A percentile compares a stretch with the other conserved stretches of the same genome.
These are phyloP conservation scores for Cyanoramphus novaezelandiae DNA, from an alignment of 2,113 vertebrate species.

Conservation along the genomic window DNA sequence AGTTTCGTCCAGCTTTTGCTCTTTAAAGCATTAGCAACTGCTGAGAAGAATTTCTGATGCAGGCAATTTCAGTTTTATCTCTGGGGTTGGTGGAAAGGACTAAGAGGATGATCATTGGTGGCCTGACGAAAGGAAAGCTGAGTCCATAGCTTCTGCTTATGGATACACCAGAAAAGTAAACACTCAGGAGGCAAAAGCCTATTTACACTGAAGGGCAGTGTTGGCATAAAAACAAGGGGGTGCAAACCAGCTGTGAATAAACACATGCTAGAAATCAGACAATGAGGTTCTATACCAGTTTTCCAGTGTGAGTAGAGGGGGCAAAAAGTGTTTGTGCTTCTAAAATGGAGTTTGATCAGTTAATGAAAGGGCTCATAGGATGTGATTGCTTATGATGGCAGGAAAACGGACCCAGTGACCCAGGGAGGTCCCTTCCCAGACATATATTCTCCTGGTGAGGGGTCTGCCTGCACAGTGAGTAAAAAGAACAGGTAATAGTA, in stretches of 20 bases:
- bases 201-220: not conserved
- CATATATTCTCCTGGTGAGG: not conserved
- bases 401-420: not conserved
- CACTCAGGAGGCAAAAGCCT: not conserved
- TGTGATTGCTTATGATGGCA: not conserved
- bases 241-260: slow-evolving; percentile 19
- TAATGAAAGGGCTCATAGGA: not conserved
- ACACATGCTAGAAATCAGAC: not conserved
- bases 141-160: not conserved
- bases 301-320: not conserved
- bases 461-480: not conserved
- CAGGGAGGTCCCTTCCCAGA: not conserved
- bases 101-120: not conserved
- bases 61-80: slow-evolving; percentile 1
- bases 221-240: not conserved
- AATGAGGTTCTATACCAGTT: not conserved
- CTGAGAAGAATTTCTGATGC: not conserved
- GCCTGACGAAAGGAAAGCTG: not conserved
- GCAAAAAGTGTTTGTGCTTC: not conserved
- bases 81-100: not conserved
- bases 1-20: not conserved
- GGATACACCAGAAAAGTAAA: not conserved
- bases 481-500: slow-evolving; percentile 1
- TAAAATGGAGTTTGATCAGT: not conserved
- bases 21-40: not conserved